Evolutionary conservation across 2,797 vertebrate species (phyloP).

Genomic region (Kryptolebias ocellatus): DNA sequence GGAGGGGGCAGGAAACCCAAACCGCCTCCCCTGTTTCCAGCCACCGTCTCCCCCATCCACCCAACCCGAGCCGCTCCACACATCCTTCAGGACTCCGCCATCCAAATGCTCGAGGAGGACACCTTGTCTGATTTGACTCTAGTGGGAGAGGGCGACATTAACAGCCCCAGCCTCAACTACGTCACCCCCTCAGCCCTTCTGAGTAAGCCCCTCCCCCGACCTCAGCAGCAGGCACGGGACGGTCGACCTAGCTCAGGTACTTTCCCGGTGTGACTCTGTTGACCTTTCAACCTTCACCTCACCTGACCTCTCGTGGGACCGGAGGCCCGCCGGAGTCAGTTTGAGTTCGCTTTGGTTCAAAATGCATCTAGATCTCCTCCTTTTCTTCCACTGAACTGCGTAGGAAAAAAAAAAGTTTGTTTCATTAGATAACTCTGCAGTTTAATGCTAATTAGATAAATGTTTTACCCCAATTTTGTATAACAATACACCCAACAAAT

Average conservation of each 20-base stretch:
- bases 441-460: not conserved
- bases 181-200: slow-evolving; percentile 82
- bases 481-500: slow-evolving; percentile 25
- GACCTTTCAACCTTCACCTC: slow-evolving; percentile 44
- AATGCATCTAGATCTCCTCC: slow-evolving; percentile 71
- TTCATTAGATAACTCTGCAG: slow-evolving; percentile 4
- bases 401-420: slow-evolving; percentile 2
- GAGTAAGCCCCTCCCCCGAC: slow-evolving; percentile 57
- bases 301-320: slow-evolving; percentile 34
- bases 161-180: slow-evolving; percentile 91
- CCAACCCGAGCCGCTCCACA: slow-evolving; percentile 59
- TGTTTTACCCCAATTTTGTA: not conserved
- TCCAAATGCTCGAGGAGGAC: slow-evolving; percentile 83
- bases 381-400: slow-evolving; percentile 12
- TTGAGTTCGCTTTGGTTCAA: slow-evolving; percentile 37
- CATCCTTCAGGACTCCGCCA: slow-evolving; percentile 70
- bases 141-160: slow-evolving; percentile 92
- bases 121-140: slow-evolving; percentile 76
- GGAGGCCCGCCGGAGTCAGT: slow-evolving; percentile 34
- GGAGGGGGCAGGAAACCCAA: slow-evolving; percentile 77
- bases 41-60: slow-evolving; percentile 82
- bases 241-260: slow-evolving; percentile 92
- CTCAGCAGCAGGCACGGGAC: slow-evolving; percentile 67
- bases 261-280: slow-evolving; percentile 84
- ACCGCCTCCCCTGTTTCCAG: slow-evolving; percentile 73